Base-by-base conservation (phyloP, 2,888 invertebrate genomes). In the Nephrocerus scutellatus region DNA sequence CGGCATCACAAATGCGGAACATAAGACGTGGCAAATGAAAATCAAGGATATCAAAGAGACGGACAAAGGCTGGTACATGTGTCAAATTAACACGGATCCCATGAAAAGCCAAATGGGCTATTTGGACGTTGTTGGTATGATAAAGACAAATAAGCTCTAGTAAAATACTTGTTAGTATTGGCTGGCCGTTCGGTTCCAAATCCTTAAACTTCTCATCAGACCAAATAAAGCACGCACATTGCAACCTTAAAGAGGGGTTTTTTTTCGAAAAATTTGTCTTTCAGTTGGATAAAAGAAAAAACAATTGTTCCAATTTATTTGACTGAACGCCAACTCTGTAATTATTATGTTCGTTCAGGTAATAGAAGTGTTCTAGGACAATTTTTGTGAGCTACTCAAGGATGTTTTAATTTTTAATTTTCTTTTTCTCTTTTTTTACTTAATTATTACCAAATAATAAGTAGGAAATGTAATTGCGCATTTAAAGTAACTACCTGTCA, bases 81-180 rank as follows among this genome's bases (percentile, higher is more conserved):
- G 68, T 59, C 68, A 68, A 59, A 69, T 68, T 43, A 68, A 68
- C 57, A 69, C 68, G 44, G 69, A 69, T 56, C 68, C 69, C 35
- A 69, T 69, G 68, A 69, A 69, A 50, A 67, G 84, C 61, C 89
- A 90, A 70, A 78, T 84, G 52, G 88, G 89, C 35, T 87, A 84
- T 64, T 72, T 91, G 50, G 82, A 89, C 62, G 88, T 91, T 54
- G 88, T 89, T 36, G 89, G 91, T 90, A 68, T 78, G 57, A 51
- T 15, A n/a, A 22, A 5, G 16, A 14, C 21, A 25, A 21, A 7
- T 10, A 29, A 29, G 10, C n/a, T 16, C 3, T 18, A 5, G 15
- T 29, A 14, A 12, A 26, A 26, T 8, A 30, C 30, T 30, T 30
- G 30, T 19, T 19, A 30, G 19, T 19, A 30, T 15, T 16, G 9